Base-by-base conservation (phyloP, 2,113 vertebrate species). In the Lepisosteus oculatus region DNA sequence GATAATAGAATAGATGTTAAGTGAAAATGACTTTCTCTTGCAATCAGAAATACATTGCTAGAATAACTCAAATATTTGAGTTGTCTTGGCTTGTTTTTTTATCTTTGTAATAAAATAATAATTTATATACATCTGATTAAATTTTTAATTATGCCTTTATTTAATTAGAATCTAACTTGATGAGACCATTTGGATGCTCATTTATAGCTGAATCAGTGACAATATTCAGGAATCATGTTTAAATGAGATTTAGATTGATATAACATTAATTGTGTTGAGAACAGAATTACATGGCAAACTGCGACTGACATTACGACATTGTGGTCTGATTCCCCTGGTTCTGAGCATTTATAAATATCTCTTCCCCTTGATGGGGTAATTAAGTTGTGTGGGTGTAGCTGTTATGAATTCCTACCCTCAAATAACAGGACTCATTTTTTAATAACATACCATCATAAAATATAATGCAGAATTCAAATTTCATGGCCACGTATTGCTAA, bases 341-440 rank as follows among this genome's bases (percentile, higher is more conserved):
- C 47, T 57, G 43, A 7, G 65, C 56, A 65, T 59, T 73, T 65
- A 67, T 68, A 73, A 73, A 73, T 63, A 68, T 66, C 72, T 56
- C 57, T 44, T 68, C 56, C 67, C 13, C 72, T 62, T 73, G 65
- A 9, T 17, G 67, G 65, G 67, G 17, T 73, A 73, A 73, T 73
- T 73, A 73, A 73, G 12, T 68, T 51, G 56, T 68, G 61, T 57
- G 44, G 65, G 57, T 66, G 56, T 51, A 68, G 71, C 71, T 55
- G 66, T 62, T 68, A 68, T 65, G 67, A 59, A 9, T 73, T 73
- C 47, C 72, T 54, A 44, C 57, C 29, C 44, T 73, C 72, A 51
- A 73, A 68, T 73, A 73, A 73, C 67, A 54, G 55, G 67, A 73
- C 65, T 73, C 54, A 65, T 73, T 68, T 61, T 68, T 73, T 72